Evolutionary conservation across 2,113 vertebrate species (phyloP), one percentile per base, ranked within the genome.

Genomic region (Triplophysa tibetana): DNA sequence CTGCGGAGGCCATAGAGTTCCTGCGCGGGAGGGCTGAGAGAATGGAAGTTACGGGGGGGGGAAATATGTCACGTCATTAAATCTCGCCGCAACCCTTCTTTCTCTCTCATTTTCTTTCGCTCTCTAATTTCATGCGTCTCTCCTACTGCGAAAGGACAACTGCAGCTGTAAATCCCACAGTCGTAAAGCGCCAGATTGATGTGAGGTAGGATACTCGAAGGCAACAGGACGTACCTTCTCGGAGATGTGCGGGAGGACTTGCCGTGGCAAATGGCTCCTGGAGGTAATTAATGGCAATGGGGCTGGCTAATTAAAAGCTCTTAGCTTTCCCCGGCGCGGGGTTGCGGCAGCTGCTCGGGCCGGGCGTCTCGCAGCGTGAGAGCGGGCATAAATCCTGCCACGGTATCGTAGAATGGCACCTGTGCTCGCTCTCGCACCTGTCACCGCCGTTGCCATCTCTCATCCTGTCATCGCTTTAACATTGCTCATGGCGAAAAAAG

Each of bases 301-400:
- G 91, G 94, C 90, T 93, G 68, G 93, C 93, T 97, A 98, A 99
- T 97, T 98, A 97, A 97, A 97, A 96, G 93, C 94, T 94, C 94
- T 95, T 95, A 96, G 91, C 93, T 96, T 95, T 95, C 94, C 91
- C 85, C 33, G 90, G 90, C 93, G 94, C 94, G 94, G 93, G 94
- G 93, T 89, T 93, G 91, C 85, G 90, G 88, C 96, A 97, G 94
- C 94, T 97, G 96, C 88, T 94, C 91, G 88, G 92, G 83, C 89
- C 89, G 89, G 85, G 86, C 87, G 89, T 90, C 89, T 92, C 84
- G 86, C 78, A 87, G 91, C 84, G 91, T 93, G 82, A 91, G 13
- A 90, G 91, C 93, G 90, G 92, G 93, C 92, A 95, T 96, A 96
- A 95, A 97, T 96, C 95, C 88, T 91, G 90, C 94, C 92, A 91